Evolutionary conservation across 2,113 vertebrate species (phyloP), one percentile per base, ranked within the genome.

Genomic region (Setophaga coronata): DNA sequence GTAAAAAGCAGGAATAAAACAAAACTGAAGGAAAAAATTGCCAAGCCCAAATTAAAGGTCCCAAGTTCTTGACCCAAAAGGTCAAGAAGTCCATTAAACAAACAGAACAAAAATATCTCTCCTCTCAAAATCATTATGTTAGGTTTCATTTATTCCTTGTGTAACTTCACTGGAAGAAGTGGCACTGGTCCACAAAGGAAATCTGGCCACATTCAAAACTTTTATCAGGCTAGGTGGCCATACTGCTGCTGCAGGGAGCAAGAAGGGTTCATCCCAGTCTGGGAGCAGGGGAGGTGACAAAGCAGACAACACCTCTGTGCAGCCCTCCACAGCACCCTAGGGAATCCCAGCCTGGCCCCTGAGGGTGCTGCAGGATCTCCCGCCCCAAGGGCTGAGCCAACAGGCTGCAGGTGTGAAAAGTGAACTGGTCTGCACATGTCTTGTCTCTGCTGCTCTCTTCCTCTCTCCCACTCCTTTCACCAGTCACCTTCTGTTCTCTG

Each of bases 1-100:
- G 38, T 36, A 83, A 94, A 90, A 90, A 47, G 67, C 51, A 92
- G 33, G 60, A 96, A 78, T 53, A 73, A 74, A 92, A 54, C 36
- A 77, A 85, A 80, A 77, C 38, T 45, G 29, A 54, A 79, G 70
- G 28, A 70, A 85, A 91, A 86, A 77, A 56, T 0, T 60, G 50
- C 40, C 70, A 95, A 71, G 72, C 19, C 29, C 1, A 2, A 73
- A 77, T 42, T 73, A 28, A 87, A 61, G 25, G 58, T 40, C 25
- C 36, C 25, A 40, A 28, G 38, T 61, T 61, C 25, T 40, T 38
- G 58, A 93, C 21, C 26, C 50, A 26, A 88, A 93, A 88, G 66
- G 42, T 78, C 78, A 83, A 77, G 38, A 60, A 93, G 64, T 47
- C 33, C 64, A 56, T 73, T 36, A 69, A 93, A 86, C 19, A 88